A percentile compares a stretch with the other conserved stretches of the same genome.
Evolutionary conservation across 2,888 invertebrate genomes (phyloP).

Genomic region (Nomada fucata): DNA sequence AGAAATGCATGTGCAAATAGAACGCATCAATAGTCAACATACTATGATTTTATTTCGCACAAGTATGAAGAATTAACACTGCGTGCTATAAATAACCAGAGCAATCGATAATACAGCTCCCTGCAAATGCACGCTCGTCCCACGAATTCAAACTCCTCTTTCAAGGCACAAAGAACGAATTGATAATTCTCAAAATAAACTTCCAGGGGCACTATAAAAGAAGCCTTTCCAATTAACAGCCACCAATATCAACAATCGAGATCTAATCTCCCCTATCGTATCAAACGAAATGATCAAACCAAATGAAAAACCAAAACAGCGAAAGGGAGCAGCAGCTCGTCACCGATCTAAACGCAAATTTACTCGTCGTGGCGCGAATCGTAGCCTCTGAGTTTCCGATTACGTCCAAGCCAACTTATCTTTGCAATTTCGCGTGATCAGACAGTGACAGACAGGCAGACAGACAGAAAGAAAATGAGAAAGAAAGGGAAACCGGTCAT

Average conservation of each 20-base stretch:
- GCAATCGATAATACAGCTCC: conserved; percentile 6
- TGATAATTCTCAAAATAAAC: background rate
- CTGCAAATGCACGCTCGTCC: background rate
- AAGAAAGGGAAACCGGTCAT: background rate
- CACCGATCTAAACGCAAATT: conserved; percentile 48
- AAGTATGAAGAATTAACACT: background rate
- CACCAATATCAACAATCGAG: background rate
- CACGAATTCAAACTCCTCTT: background rate
- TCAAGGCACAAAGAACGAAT: background rate
- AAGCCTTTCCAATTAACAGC: background rate
- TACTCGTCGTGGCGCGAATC: conserved; percentile 52
- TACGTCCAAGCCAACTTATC: conserved; percentile 59
- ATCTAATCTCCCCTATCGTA: background rate
- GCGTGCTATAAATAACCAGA: background rate
- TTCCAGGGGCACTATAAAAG: background rate
- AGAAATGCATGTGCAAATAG: too few relatives aligned
- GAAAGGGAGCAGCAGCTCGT: conserved; percentile 39
- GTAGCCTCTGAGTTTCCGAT: conserved; percentile 54
- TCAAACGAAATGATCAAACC: background rate
- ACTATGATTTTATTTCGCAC: background rate
- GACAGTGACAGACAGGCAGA: background rate
- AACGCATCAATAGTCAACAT: background rate
- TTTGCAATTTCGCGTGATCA: conserved; percentile 55
- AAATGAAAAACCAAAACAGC: background rate
- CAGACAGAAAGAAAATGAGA: background rate